A percentile compares a stretch with the other conserved stretches of the same genome.
phyloP scores from a whole-genome alignment of 1,140 invertebrate genomes.

The Drosophila repleta region DNA sequence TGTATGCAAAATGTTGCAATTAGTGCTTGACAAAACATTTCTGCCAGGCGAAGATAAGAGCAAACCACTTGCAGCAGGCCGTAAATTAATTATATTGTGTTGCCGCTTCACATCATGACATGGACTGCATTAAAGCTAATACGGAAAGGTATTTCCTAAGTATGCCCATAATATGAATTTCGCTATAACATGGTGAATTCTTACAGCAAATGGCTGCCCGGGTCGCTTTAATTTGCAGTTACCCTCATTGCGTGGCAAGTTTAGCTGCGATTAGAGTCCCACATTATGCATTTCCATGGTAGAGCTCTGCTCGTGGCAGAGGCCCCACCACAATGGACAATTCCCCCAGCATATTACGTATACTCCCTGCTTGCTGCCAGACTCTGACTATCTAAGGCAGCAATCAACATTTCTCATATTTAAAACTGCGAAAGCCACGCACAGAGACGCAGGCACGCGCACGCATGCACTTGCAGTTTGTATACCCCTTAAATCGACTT shows the following conservation, averaged over 20 bases:
- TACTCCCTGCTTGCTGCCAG: slow-evolving; percentile 33
- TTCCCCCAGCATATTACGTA: slow-evolving; percentile 54
- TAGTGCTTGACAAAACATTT: slow-evolving; percentile 11
- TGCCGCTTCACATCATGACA: not conserved
- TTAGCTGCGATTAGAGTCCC: slow-evolving; percentile 35
- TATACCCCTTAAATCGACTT: slow-evolving; percentile 76
- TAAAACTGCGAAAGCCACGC: slow-evolving; percentile 38
- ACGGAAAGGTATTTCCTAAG: slow-evolving; percentile 3
- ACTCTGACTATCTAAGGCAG: slow-evolving; percentile 29
- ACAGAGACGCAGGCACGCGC: slow-evolving; percentile 8
- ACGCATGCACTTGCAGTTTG: not conserved
- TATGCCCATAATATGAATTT: not conserved
- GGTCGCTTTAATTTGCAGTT: slow-evolving; percentile 25
- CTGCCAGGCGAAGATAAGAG: slow-evolving; percentile 1
- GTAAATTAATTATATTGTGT: slow-evolving; percentile 1
- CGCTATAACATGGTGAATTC: slow-evolving; percentile 16
- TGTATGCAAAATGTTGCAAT: slow-evolving; percentile 19
- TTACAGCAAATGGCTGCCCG: slow-evolving; percentile 18
- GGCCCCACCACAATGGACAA: slow-evolving; percentile 39
- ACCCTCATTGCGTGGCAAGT: slow-evolving; percentile 46
- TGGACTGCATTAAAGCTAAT: slow-evolving; percentile 18
- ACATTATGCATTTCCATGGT: slow-evolving; percentile 41
- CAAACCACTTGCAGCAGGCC: not conserved
- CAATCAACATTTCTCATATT: slow-evolving; percentile 63
- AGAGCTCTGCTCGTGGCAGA: not conserved